Percentiles rank a stretch among this genome's conserved stretches.
These are phyloP conservation scores for Bothrops jararaca DNA, from an alignment of 2,113 vertebrate species.

Conservation along the genomic window DNA sequence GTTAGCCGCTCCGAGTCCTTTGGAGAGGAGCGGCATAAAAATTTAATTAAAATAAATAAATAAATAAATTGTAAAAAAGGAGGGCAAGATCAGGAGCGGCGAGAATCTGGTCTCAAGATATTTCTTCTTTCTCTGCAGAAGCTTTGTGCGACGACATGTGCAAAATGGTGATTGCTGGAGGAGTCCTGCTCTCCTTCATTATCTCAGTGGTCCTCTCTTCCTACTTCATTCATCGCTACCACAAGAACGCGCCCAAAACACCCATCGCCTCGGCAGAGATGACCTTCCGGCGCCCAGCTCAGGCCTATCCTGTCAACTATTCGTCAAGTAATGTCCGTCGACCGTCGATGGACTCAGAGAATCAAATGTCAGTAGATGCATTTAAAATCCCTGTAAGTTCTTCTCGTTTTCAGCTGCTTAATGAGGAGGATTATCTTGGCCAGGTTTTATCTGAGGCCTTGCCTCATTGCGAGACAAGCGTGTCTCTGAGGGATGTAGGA, in stretches of 20 bases:
- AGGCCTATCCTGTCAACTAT: conserved; percentile 93
- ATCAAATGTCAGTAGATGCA: conserved; percentile 86
- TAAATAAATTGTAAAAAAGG: not conserved
- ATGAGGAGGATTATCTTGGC: not conserved
- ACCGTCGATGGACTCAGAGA: conserved; percentile 91
- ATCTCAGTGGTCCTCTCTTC: conserved; percentile 87
- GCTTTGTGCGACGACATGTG: conserved; percentile 86
- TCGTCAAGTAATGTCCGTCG: conserved; percentile 85
- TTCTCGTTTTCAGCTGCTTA: not conserved
- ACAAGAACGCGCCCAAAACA: conserved; percentile 88
- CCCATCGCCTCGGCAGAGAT: conserved; percentile 94
- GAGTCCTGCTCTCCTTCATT: conserved; percentile 86
- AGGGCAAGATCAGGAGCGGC: not conserved
- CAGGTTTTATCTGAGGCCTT: not conserved
- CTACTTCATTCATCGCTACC: conserved; percentile 91
- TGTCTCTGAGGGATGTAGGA: not conserved
- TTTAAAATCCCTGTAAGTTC: conserved; percentile 94
- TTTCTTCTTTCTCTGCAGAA: conserved; percentile 67
- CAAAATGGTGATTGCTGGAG: conserved; percentile 86
- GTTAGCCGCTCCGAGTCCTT: too few species aligned
- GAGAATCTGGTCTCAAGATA: not conserved
- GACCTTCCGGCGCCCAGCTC: conserved; percentile 91
- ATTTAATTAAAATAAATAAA: too few species aligned
- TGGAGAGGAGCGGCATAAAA: too few species aligned
- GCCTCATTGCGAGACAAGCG: not conserved